These are phyloP conservation scores for Panagrolaimus sp. DNA, from an alignment of 1,140 invertebrate genomes.

Conservation along the genomic window DNA sequence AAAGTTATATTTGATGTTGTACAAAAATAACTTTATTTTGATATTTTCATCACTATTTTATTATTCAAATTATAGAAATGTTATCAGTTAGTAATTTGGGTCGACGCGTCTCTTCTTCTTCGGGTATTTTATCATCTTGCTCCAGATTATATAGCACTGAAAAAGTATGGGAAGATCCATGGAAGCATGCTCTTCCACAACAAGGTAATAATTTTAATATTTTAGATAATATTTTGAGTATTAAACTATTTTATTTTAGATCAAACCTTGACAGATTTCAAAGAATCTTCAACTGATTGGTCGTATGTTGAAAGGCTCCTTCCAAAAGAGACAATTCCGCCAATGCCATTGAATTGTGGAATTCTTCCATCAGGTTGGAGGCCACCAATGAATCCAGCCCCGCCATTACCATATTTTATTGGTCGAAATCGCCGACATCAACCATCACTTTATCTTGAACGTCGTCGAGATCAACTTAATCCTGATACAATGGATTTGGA, in stretches of 20 bases:
- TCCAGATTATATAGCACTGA: constrained; percentile 20
- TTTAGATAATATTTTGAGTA: constrained; percentile 21
- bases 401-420: constrained; percentile 70
- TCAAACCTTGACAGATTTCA: constrained; percentile 59
- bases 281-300: constrained; percentile 74
- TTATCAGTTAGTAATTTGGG: no score
- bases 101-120: no score
- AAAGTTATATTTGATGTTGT: no score
- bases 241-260: constrained; percentile 26
- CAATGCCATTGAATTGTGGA: constrained; percentile 66
- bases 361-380: constrained; percentile 33
- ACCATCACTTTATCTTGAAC: constrained; percentile 72
- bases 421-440: constrained; percentile 73
- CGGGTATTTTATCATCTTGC: no score
- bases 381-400: constrained; percentile 60
- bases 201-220: constrained; percentile 32
- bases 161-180: constrained; percentile 53
- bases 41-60: no score
- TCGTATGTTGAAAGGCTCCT: constrained; percentile 73
- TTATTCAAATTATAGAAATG: no score
- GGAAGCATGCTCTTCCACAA: constrained; percentile 52
- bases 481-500: constrained; percentile 65
- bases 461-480: constrained; percentile 65
- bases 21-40: no score
- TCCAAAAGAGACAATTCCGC: constrained; percentile 68